Evolutionary conservation across 2,797 vertebrate species (phyloP).

Genomic region (Gymnodraco acuticeps): DNA sequence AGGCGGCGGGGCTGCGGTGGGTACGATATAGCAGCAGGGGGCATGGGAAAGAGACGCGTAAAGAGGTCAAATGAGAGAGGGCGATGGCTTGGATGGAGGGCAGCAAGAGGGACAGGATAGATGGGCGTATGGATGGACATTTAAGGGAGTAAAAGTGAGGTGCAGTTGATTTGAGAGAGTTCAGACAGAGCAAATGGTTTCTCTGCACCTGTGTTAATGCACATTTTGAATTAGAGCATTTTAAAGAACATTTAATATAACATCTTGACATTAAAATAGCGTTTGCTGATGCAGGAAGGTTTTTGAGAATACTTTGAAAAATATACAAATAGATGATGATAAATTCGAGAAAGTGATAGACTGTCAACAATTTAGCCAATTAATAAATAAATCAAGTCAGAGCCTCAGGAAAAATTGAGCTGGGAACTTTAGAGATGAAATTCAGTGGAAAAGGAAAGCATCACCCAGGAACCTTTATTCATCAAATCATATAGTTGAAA

Average conservation of each 20-base stretch:
- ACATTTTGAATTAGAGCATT: background rate
- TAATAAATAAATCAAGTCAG: too few relatives aligned
- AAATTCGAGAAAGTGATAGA: background rate
- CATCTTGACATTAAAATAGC: background rate
- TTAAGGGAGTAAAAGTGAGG: slow-evolving; percentile 19
- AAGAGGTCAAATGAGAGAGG: slow-evolving; percentile 53
- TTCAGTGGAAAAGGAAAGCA: background rate
- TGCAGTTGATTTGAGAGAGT: slow-evolving; percentile 9
- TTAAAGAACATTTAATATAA: background rate
- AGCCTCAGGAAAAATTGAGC: background rate
- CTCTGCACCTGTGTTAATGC: slow-evolving; percentile 2
- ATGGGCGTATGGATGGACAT: slow-evolving; percentile 38
- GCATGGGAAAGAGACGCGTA: slow-evolving; percentile 47
- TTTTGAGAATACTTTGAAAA: background rate
- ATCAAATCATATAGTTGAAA: slow-evolving; percentile 14
- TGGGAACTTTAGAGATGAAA: background rate
- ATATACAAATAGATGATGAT: background rate
- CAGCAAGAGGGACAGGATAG: slow-evolving; percentile 23
- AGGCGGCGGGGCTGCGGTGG: slow-evolving; percentile 61
- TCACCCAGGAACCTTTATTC: too few relatives aligned
- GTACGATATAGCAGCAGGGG: slow-evolving; percentile 73
- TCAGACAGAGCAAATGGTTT: background rate
- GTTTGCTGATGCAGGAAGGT: background rate
- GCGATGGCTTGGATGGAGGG: slow-evolving; percentile 48
- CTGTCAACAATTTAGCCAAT: background rate